Evolutionary conservation across 2,113 vertebrate species (phyloP).

Genomic region (Hemibagrus wyckioides): DNA sequence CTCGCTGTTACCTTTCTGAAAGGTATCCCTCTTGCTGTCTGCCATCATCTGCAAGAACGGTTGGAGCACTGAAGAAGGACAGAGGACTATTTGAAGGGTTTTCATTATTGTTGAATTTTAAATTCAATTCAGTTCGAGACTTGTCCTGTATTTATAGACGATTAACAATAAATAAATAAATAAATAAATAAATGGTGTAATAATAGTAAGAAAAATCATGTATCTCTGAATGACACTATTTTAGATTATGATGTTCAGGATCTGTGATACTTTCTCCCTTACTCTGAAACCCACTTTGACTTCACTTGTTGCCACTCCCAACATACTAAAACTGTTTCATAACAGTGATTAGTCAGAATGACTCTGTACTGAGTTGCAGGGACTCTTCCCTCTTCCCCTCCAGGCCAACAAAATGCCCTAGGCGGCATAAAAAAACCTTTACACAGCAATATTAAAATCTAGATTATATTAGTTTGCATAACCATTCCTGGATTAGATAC

Average conservation of each 20-base stretch:
- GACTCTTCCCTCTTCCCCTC: neutral
- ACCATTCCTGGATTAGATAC: neutral
- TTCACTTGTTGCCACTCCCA: neutral
- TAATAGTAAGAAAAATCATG: neutral
- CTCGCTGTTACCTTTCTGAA: conserved; percentile 80
- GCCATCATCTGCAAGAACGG: conserved; percentile 90
- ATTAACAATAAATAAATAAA: neutral
- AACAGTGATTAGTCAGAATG: neutral
- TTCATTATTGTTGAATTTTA: neutral
- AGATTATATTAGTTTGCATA: neutral
- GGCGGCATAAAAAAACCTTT: neutral
- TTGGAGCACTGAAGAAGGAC: conserved; percentile 76
- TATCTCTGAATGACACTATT: no score
- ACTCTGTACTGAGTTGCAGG: neutral
- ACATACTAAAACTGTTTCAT: neutral
- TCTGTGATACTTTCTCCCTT: no score
- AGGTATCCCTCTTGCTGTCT: conserved; percentile 76
- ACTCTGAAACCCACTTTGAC: no score
- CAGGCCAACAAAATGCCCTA: neutral
- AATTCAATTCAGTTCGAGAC: neutral
- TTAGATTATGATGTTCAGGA: no score
- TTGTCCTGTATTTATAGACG: neutral
- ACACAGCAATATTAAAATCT: neutral
- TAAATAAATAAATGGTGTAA: neutral
- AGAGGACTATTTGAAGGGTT: conserved; percentile 21